Evolutionary conservation across 2,113 vertebrate species (phyloP).

Genomic region (Neofelis nebulosa): DNA sequence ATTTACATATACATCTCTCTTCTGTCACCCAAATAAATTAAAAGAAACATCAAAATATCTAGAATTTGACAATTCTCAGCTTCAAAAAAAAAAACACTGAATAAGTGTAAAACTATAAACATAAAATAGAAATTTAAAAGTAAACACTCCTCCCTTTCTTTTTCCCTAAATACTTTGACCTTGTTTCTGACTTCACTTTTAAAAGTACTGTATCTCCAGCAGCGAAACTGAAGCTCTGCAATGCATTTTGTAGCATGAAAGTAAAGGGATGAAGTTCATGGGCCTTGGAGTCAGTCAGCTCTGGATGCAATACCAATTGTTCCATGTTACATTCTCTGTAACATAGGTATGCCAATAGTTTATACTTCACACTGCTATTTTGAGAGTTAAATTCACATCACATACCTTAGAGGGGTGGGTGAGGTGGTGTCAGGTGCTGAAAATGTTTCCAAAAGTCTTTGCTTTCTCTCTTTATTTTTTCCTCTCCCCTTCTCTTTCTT

Average conservation of each 20-base stretch:
- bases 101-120: neutral
- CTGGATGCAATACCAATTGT: rapidly evolving
- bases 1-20: neutral
- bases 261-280: neutral
- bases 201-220: neutral
- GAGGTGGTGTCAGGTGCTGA: neutral
- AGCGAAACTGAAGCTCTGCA: neutral
- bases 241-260: neutral
- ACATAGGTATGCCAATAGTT: neutral
- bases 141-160: neutral
- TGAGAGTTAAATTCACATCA: neutral
- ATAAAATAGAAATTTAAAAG: neutral
- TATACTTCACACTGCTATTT: neutral
- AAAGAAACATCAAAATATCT: neutral
- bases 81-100: neutral
- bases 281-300: neutral
- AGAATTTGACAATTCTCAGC: neutral
- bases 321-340: neutral
- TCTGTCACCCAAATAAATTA: neutral
- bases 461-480: neutral
- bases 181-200: neutral
- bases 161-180: neutral
- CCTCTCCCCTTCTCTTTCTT: neutral
- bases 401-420: too few relatives aligned
- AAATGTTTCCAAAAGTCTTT: neutral